These are phyloP conservation scores for Myrmecobius fasciatus DNA, from an alignment of 2,113 vertebrate species.

Conservation along the genomic window DNA sequence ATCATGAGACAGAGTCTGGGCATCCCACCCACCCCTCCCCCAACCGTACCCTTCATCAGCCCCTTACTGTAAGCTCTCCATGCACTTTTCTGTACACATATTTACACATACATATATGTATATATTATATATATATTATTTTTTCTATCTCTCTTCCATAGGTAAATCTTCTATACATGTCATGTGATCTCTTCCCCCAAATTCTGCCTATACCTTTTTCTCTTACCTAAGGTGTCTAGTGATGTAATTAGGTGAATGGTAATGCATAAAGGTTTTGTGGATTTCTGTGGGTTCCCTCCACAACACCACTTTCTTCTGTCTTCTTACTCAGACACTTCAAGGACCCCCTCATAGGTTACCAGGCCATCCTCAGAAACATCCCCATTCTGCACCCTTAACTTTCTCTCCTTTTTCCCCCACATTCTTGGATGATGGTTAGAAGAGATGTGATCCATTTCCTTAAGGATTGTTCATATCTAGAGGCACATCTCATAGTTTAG, in stretches of 20 bases:
- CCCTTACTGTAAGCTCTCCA: conserved; percentile 20
- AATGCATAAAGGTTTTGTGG: conserved; percentile 44
- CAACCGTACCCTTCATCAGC: neutral
- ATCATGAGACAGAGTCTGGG: conserved; percentile 31
- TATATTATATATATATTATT: conserved; percentile 56
- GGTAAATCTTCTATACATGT: conserved; percentile 61
- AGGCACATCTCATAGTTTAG: neutral
- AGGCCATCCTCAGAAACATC: conserved; percentile 4
- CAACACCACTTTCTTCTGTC: neutral
- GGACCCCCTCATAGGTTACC: neutral
- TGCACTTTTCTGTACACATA: conserved; percentile 64
- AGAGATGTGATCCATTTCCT: neutral
- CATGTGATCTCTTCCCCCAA: conserved; percentile 41
- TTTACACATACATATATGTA: conserved; percentile 55
- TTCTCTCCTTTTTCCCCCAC: neutral
- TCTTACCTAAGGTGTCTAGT: neutral
- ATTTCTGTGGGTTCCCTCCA: conserved; percentile 7
- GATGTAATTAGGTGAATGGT: neutral
- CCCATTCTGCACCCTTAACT: neutral
- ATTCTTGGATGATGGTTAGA: neutral
- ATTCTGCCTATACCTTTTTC: neutral
- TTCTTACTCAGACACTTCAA: conserved; percentile 11
- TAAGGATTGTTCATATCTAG: conserved; percentile 1
- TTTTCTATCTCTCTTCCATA: conserved; percentile 67
- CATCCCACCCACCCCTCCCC: neutral